phyloP scores from a whole-genome alignment of 1,140 invertebrate genomes.

The Lepeophtheirus salmonis region DNA sequence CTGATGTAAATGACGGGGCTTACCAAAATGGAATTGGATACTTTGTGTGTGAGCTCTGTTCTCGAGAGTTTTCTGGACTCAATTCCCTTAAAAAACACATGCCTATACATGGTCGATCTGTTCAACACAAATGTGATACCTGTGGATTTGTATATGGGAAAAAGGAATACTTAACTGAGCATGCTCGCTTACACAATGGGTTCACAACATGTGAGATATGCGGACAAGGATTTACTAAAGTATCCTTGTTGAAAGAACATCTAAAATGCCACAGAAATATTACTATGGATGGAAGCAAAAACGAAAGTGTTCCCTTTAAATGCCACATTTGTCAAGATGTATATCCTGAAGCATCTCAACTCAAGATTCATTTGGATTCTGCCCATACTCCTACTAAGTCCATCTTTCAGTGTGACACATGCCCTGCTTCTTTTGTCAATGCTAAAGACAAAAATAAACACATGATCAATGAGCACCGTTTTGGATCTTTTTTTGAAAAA shows the following conservation, averaged over 20 bases:
- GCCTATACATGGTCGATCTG: slow-evolving; percentile 10
- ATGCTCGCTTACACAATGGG: slow-evolving; percentile 13
- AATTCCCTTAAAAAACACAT: slow-evolving; percentile 17
- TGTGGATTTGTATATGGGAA: slow-evolving; percentile 18
- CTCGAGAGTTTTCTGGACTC: slow-evolving; percentile 16
- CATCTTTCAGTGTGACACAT: slow-evolving; percentile 13
- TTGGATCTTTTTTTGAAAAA: slow-evolving; percentile 6
- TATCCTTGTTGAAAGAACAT: slow-evolving; percentile 15
- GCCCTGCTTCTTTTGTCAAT: slow-evolving; percentile 10
- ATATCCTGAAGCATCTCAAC: background rate
- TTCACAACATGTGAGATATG: slow-evolving; percentile 13
- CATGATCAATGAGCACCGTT: slow-evolving; percentile 17
- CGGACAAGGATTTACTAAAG: slow-evolving; percentile 16
- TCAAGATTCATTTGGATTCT: slow-evolving; percentile 2
- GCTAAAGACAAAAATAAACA: slow-evolving; percentile 13
- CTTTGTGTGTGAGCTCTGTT: slow-evolving; percentile 13
- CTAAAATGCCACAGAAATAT: slow-evolving; percentile 13
- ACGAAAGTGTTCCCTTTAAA: background rate
- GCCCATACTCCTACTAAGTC: slow-evolving; percentile 1
- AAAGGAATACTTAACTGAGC: slow-evolving; percentile 16
- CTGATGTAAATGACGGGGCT: slow-evolving; percentile 11
- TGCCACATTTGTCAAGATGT: slow-evolving; percentile 16
- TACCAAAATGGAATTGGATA: slow-evolving; percentile 17
- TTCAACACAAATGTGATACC: slow-evolving; percentile 16
- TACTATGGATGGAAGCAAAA: background rate